Conservation (phyloP, 2,888 invertebrate genomes). For the Leucoma salicis region DNA sequence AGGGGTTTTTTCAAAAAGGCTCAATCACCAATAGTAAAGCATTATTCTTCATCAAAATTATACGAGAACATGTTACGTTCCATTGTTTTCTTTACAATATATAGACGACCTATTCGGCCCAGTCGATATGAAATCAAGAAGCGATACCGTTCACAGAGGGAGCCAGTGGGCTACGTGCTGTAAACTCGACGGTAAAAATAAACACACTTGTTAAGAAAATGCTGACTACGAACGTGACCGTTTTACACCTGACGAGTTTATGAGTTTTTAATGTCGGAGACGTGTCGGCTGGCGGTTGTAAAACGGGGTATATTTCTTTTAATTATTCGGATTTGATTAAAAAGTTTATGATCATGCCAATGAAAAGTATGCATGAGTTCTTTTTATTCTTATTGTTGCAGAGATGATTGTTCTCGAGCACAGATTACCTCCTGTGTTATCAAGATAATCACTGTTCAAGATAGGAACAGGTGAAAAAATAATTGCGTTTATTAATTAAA, state of each 20-base stretch:
- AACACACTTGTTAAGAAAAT: slow-evolving; percentile 61
- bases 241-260: slow-evolving; percentile 36
- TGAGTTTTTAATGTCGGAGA: slow-evolving; percentile 10
- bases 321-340: slow-evolving; percentile 1
- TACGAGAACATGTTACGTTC: no score
- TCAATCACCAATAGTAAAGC: no score
- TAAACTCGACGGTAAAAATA: slow-evolving; percentile 47
- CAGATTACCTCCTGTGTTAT: no score
- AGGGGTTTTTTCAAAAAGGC: no score
- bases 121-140: slow-evolving; percentile 28
- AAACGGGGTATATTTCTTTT: not conserved
- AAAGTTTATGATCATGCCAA: not conserved
- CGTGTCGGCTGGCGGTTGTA: slow-evolving; percentile 7
- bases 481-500: no score
- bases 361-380: no score
- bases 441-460: no score
- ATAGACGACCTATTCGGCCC: not conserved
- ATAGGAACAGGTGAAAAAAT: no score
- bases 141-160: slow-evolving; percentile 17
- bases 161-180: slow-evolving; percentile 22
- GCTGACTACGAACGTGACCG: slow-evolving; percentile 44
- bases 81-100: no score
- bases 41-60: no score
- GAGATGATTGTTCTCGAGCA: no score
- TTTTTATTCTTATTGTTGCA: no score